Evolutionary conservation across 2,797 vertebrate genomes (phyloP).

Genomic region (Myiotriccus ornatus): DNA sequence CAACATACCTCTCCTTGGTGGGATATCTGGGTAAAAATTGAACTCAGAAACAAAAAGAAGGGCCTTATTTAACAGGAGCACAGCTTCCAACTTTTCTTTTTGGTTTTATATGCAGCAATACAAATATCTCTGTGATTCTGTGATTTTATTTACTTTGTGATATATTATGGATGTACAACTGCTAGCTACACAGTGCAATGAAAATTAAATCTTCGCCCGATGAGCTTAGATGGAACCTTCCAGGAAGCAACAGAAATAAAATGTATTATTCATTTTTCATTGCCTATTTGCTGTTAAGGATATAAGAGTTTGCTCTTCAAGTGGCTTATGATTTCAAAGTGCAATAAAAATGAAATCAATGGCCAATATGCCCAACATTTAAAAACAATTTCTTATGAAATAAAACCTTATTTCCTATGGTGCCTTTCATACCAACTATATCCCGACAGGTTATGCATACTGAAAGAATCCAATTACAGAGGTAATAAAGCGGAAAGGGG

Average conservation of each 20-base stretch:
- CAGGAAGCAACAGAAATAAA: conserved; percentile 47
- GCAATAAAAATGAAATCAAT: conserved; percentile 51
- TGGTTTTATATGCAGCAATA: not conserved
- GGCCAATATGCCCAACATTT: not conserved
- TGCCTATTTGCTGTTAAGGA: conserved; percentile 36
- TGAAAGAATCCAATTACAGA: not conserved
- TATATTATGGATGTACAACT: not conserved
- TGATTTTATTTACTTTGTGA: conserved; percentile 30
- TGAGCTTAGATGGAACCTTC: not conserved
- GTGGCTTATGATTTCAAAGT: not conserved
- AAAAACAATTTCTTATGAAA: not conserved
- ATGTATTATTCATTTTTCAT: conserved; percentile 52
- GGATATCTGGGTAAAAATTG: not conserved
- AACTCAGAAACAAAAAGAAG: not conserved
- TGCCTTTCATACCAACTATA: not conserved
- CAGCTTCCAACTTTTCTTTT: not conserved
- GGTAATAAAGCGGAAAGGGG: conserved; percentile 11
- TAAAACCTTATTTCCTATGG: not conserved
- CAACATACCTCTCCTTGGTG: not conserved
- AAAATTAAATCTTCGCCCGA: conserved; percentile 37
- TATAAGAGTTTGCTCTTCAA: conserved; percentile 24
- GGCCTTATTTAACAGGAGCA: not conserved
- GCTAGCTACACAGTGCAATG: not conserved
- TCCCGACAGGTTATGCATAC: not conserved
- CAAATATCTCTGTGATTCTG: not conserved